Evolutionary conservation across 2,113 vertebrate genomes (phyloP), one percentile per base, ranked within the genome.

Genomic region (Saguinus midas): DNA sequence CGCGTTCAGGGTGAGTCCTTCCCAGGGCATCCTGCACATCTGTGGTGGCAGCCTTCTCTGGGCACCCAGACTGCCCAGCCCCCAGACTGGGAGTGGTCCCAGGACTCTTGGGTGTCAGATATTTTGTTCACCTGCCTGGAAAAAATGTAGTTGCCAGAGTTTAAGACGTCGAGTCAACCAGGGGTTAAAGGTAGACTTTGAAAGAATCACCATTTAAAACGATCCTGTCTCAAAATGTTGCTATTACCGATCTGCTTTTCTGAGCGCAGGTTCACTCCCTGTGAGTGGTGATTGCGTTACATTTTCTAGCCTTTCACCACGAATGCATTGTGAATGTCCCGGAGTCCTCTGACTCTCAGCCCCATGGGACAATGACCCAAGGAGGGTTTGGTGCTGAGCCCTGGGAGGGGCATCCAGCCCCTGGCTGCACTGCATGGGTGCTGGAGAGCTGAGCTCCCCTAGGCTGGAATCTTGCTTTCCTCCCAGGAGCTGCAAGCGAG

Each of bases 1-100:
- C 1, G 99, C 99, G 17, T 99, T 99, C 97, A 99, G 99, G 98
- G 99, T 99, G 97, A 99, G 99, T 93, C 14, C 55, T 76, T 20
- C 43, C 0, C 1, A 37, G 64, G n/a, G 50, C 2, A 3, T n/a
- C 40, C 11, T 23, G 1, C 1, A 0, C 20, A 10, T 6, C 52
- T 45, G 0, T 4, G 0, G 2, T 0, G 8, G 55, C 0, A 3
- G 18, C 61, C 27, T 8, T 12, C 89, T 8, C 66, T n/a, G 16
- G 35, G 83, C 37, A 27, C 23, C 52, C 29, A n/a, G 20, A 6
- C 55, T 23, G 10, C 81, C 40, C 13, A 35, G 52, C 8, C 10
- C 20, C 64, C 20, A 8, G 8, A 3, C 58, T 86, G 25, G 27
- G 29, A 12, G 66, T 13, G 40, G 37, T 0, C 21, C 58, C 45